Evolutionary conservation across 2,113 vertebrate species (phyloP).

Genomic region (Vireo altiloquus): DNA sequence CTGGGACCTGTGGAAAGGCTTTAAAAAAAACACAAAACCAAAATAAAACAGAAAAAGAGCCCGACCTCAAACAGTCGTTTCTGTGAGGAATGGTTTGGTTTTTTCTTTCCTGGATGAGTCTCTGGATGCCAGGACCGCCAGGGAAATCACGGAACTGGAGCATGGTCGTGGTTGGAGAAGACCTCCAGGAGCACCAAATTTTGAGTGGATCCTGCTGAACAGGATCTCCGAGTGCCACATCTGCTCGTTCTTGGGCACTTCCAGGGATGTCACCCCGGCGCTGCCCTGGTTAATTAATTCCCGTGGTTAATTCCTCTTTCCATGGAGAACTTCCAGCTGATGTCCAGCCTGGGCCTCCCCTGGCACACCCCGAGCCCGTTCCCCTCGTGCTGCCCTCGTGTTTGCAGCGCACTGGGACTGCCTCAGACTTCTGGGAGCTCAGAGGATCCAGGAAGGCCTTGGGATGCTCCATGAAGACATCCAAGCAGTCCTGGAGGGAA

Average conservation of each 20-base stretch:
- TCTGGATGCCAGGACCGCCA: not conserved
- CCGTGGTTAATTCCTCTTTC: not conserved
- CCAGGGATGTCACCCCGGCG: not conserved
- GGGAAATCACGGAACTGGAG: not conserved
- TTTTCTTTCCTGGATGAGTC: not conserved
- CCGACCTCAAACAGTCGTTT: not conserved
- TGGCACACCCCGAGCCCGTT: not conserved
- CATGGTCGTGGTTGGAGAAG: not conserved
- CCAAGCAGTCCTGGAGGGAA: not conserved
- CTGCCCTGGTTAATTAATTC: not conserved
- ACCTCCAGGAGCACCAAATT: not conserved
- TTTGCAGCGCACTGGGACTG: no score
- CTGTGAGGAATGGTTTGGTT: not conserved
- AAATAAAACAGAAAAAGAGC: not conserved
- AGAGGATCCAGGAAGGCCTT: not conserved
- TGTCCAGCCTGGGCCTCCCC: not conserved
- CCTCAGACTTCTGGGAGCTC: not conserved
- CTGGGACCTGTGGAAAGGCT: not conserved
- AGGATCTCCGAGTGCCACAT: rapidly evolving
- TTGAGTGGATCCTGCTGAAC: not conserved
- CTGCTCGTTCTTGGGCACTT: no score
- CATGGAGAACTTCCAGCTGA: not conserved
- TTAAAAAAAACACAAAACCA: not conserved
- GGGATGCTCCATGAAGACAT: not conserved
- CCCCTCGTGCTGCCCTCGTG: rapidly evolving